Conservation (phyloP, 2,113 vertebrate species). For the Serilophus lunatus region DNA sequence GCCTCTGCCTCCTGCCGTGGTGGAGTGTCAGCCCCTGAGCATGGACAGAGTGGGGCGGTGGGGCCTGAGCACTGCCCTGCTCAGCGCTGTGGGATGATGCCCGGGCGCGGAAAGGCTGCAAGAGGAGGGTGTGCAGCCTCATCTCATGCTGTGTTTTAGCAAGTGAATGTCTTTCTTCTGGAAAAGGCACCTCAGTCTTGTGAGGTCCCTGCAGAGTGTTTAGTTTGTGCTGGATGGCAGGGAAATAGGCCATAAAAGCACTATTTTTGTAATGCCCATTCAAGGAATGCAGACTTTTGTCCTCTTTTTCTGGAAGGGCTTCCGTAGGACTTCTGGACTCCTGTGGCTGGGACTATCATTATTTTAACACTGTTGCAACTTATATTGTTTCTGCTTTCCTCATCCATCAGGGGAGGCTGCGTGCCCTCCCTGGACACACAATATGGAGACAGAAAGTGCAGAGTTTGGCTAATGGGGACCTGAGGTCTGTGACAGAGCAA, state of each 20-base stretch:
- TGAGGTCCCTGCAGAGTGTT: not conserved
- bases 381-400: not conserved
- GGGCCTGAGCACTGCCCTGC: rapidly evolving
- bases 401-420: rapidly evolving
- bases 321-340: rapidly evolving
- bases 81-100: rapidly evolving
- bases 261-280: not conserved
- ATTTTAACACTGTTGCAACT: not conserved
- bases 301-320: not conserved
- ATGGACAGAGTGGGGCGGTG: rapidly evolving
- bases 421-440: rapidly evolving
- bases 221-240: not conserved
- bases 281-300: not conserved
- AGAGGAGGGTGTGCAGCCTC: not conserved
- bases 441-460: not conserved
- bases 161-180: not conserved
- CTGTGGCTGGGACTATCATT: not conserved
- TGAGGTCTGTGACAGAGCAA: not conserved
- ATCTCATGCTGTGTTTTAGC: rapidly evolving
- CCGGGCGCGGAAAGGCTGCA: not conserved
- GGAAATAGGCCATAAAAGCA: not conserved
- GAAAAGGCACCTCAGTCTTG: not conserved
- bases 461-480: rapidly evolving
- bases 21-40: not conserved
- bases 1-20: not conserved